Conservation (phyloP, 2,888 invertebrate genomes). For the Drosophila barbarae region DNA sequence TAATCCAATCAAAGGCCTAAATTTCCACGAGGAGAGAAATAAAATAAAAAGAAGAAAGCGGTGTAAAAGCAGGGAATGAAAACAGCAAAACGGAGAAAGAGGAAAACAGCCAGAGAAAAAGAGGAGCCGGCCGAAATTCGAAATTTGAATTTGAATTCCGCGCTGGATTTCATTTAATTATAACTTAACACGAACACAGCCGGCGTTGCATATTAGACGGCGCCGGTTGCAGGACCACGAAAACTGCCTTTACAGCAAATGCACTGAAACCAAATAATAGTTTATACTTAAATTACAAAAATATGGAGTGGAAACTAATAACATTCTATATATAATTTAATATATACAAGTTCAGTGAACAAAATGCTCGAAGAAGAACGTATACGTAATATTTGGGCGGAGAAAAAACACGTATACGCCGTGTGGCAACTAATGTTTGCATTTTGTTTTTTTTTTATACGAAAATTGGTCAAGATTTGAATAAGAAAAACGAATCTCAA, state of each 20-base stretch:
- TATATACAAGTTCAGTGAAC: neutral
- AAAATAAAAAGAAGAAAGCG: neutral
- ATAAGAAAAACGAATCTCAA: no score
- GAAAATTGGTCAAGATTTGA: no score
- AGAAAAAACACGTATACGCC: neutral
- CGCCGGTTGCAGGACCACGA: slow-evolving; percentile 53
- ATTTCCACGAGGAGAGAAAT: slow-evolving; percentile 7
- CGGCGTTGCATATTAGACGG: slow-evolving; percentile 64
- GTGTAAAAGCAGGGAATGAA: neutral
- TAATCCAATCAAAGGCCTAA: slow-evolving; percentile 29
- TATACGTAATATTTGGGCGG: neutral
- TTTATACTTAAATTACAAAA: neutral
- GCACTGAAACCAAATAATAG: slow-evolving; percentile 5
- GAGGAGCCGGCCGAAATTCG: slow-evolving; percentile 32
- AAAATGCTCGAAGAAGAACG: neutral
- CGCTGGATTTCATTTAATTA: slow-evolving; percentile 67
- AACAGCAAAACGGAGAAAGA: slow-evolving; percentile 2
- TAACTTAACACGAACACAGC: slow-evolving; percentile 61
- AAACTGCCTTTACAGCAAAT: slow-evolving; percentile 31
- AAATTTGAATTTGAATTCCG: slow-evolving; percentile 38
- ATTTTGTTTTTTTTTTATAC: neutral
- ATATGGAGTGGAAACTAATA: neutral
- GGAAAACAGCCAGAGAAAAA: slow-evolving; percentile 15
- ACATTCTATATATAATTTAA: no score
- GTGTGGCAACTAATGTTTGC: neutral